Evolutionary conservation across 2,113 vertebrate species (phyloP), one percentile per base, ranked within the genome.

Genomic region (Chaetodon auriga): DNA sequence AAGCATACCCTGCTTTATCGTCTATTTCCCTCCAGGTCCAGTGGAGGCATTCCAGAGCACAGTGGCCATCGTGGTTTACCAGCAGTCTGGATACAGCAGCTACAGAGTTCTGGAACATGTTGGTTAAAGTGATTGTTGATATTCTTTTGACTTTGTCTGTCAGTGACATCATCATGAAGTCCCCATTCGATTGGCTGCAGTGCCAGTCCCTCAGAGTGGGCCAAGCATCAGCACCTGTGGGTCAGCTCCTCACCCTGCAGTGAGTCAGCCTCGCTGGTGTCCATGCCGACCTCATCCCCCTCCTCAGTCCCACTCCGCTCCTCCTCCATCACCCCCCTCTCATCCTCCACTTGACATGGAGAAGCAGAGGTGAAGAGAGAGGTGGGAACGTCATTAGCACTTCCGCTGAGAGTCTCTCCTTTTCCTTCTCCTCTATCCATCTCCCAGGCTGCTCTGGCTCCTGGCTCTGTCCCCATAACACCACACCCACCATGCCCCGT

Each of bases 211-310:
- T 77, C 51, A 35, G 43, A 14, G 23, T 46, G 54, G 0, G 76
- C 60, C 45, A 0, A 35, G 9, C n/a, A 68, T 92, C 90, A 93
- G 78, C 90, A 92, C 74, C 87, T 84, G 49, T 74, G 38, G 53
- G 2, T 61, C 25, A 79, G 41, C 68, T 86, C 86, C 75, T 85
- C 86, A 0, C 38, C 41, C 62, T 79, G 72, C 54, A 25, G 38
- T 2, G 66, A 74, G 64, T 74, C 75, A 3, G 2, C 63, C 19
- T 80, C 86, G 0, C 49, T 7, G 2, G 71, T 75, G 68, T 93
- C 89, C 83, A 86, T 85, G 55, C 58, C 13, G 0, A 35, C 65
- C 53, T 82, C 83, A 1, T 68, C 83, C 30, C 49, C 81, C 23
- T 72, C 75, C 45, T 69, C 23, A 7, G 55, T 13, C 0, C n/a